Evolutionary conservation across 2,888 invertebrate species (phyloP).

Genomic region (Fissipunctia ypsillon): DNA sequence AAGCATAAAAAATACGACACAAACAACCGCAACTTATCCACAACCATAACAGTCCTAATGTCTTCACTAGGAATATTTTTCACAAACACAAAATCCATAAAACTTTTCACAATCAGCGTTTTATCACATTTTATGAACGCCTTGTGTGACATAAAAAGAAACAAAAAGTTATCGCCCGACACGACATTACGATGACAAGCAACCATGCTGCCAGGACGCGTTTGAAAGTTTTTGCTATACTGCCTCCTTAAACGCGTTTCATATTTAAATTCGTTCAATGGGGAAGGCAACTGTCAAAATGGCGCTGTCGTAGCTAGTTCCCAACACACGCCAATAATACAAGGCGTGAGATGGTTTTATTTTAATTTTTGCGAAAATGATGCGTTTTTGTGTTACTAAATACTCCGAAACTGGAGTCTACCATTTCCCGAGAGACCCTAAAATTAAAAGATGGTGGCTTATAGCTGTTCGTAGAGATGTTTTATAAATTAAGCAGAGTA

Average conservation of each 20-base stretch:
- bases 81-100: background rate
- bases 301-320: too few relatives aligned
- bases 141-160: conserved; percentile 1
- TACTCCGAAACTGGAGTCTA: too few relatives aligned
- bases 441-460: too few relatives aligned
- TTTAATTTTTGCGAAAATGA: too few relatives aligned
- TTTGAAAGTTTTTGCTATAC: background rate
- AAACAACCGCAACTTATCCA: background rate
- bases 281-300: too few relatives aligned
- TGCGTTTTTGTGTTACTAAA: too few relatives aligned
- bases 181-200: background rate
- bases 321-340: too few relatives aligned
- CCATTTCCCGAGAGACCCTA: too few relatives aligned
- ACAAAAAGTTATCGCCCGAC: background rate
- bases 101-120: background rate
- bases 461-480: too few relatives aligned
- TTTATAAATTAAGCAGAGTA: too few relatives aligned
- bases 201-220: background rate
- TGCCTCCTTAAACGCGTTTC: background rate
- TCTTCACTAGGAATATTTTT: background rate
- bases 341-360: too few relatives aligned
- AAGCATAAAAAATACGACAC: background rate
- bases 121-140: background rate
- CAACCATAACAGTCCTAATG: background rate
- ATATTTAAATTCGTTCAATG: too few relatives aligned